These are phyloP conservation scores for Zaprionus vittiger DNA, from an alignment of 1,140 invertebrate genomes.

Conservation along the genomic window DNA sequence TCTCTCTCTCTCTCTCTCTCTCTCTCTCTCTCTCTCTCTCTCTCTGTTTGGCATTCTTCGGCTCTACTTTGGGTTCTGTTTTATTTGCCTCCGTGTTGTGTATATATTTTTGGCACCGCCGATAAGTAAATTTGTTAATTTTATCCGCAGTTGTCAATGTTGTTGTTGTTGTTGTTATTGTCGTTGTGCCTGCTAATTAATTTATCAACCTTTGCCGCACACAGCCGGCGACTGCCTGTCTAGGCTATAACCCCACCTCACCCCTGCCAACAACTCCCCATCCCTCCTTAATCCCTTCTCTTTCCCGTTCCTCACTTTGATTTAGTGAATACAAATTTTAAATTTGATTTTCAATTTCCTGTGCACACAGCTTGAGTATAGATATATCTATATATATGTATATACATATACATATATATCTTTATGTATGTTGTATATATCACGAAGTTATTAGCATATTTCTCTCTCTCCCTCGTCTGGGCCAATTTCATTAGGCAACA, in stretches of 20 bases:
- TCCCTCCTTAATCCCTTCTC: background rate
- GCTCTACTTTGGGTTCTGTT: background rate
- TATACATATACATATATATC: background rate
- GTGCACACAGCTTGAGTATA: background rate
- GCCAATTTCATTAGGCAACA: background rate
- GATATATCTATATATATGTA: background rate
- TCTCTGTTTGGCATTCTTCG: background rate
- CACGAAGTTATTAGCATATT: background rate
- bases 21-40: background rate
- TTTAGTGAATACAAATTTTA: slow-evolving; percentile 8
- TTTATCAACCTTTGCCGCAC: background rate
- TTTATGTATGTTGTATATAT: background rate
- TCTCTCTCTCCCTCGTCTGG: background rate
- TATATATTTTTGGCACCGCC: background rate
- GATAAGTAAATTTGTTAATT: slow-evolving; percentile 15
- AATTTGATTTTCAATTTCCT: slow-evolving; percentile 6
- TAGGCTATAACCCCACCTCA: background rate
- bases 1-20: background rate
- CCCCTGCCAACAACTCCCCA: background rate
- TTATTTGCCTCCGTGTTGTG: background rate
- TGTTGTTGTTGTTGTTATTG: slow-evolving; percentile 3
- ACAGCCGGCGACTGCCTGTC: slow-evolving; percentile 15
- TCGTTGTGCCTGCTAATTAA: slow-evolving; percentile 23
- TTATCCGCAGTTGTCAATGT: background rate
- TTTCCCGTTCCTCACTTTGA: background rate